Conservation (phyloP, 2,888 invertebrate species). For the Neuroscelio doddi region DNA sequence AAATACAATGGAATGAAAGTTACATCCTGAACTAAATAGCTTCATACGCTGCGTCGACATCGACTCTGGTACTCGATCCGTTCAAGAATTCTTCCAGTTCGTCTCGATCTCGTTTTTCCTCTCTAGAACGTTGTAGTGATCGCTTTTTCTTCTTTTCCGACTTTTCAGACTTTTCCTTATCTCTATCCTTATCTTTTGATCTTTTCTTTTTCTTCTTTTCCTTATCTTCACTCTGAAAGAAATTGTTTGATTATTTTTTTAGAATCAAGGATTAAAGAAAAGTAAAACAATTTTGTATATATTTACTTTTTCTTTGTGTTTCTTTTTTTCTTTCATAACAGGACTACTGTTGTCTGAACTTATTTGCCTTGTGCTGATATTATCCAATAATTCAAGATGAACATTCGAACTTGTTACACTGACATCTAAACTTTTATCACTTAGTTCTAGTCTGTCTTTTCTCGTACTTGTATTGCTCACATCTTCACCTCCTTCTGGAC, state of each 20-base stretch:
- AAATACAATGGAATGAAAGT: too few species aligned
- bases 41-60: constrained; percentile 76
- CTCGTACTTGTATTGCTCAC: constrained; percentile 73
- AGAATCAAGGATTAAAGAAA: background rate
- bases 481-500: constrained; percentile 82
- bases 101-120: constrained; percentile 72
- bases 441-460: constrained; percentile 72
- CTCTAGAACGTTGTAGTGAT: constrained; percentile 67
- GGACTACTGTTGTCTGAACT: constrained; percentile 69
- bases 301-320: constrained; percentile 65
- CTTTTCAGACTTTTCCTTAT: constrained; percentile 73
- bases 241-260: constrained; percentile 33
- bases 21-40: constrained; percentile 72
- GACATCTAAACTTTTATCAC: constrained; percentile 69
- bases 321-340: constrained; percentile 68
- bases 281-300: background rate
- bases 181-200: constrained; percentile 73
- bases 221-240: constrained; percentile 72
- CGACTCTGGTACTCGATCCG: constrained; percentile 73
- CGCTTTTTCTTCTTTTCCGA: constrained; percentile 71
- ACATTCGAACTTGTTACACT: constrained; percentile 75
- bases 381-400: constrained; percentile 73
- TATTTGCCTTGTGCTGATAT: constrained; percentile 62
- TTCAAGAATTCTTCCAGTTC: constrained; percentile 79
- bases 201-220: constrained; percentile 76